Conservation (phyloP, 2,113 vertebrate genomes). For the Muscicapa adusta region DNA sequence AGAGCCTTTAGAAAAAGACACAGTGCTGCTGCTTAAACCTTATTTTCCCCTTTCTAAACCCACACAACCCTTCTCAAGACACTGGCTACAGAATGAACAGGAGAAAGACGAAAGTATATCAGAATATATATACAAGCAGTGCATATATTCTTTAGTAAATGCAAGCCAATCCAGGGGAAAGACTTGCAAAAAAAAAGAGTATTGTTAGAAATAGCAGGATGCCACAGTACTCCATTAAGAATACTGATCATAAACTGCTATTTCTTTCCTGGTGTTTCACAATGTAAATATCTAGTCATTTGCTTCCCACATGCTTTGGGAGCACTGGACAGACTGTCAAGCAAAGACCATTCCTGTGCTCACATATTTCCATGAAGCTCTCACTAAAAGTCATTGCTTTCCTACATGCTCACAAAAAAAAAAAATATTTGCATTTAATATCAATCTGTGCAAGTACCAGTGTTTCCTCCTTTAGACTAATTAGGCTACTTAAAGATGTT, state of each 20-base stretch:
- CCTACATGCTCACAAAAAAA: neutral
- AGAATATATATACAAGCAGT: neutral
- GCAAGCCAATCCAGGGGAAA: neutral
- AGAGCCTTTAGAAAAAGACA: neutral
- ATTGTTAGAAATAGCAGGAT: neutral
- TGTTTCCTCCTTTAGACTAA: neutral
- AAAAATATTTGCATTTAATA: slow-evolving; percentile 13
- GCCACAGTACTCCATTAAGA: neutral
- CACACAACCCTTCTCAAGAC: neutral
- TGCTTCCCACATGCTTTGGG: neutral
- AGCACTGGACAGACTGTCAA: neutral
- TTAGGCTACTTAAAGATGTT: neutral
- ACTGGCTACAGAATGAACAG: neutral
- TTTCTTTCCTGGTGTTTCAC: neutral
- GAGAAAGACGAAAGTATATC: neutral
- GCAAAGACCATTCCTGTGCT: neutral
- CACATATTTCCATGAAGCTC: neutral
- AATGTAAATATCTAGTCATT: neutral
- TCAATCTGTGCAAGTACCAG: neutral
- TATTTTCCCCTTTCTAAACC: neutral
- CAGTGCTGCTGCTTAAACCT: neutral
- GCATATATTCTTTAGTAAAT: neutral
- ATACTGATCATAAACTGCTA: neutral
- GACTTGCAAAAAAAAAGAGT: neutral
- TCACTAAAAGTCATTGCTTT: neutral